These are phyloP conservation scores for Belonocnema kinseyi DNA, from an alignment of 1,140 invertebrate genomes.

Conservation along the genomic window DNA sequence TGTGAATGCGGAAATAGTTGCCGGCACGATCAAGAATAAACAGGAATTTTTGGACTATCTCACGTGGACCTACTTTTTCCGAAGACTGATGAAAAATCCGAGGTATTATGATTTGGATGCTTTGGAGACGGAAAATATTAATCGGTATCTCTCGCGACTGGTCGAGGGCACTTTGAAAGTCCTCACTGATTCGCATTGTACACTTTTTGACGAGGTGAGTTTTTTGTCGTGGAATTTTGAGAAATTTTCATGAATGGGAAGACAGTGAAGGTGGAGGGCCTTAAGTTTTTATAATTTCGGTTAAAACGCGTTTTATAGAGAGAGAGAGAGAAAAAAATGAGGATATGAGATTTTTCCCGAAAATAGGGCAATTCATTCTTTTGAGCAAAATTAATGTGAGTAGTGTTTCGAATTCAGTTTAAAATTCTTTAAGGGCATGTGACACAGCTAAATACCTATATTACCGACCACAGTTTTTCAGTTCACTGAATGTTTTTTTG, in stretches of 20 bases:
- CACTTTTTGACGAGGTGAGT: conserved; percentile 79
- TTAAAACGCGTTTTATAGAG: no score
- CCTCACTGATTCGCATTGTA: conserved; percentile 86
- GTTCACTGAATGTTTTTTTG: no score
- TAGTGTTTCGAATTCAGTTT: no score
- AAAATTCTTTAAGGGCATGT: no score
- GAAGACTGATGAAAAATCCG: conserved; percentile 95
- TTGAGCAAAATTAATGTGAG: no score
- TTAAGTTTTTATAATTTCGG: no score
- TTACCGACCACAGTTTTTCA: no score
- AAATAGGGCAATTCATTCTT: no score
- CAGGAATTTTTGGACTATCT: conserved; percentile 98
- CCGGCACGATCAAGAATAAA: conserved; percentile 94
- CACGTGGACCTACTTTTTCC: conserved; percentile 99
- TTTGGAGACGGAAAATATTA: conserved; percentile 84
- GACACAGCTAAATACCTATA: no score
- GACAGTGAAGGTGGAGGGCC: no score
- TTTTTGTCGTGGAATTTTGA: not conserved
- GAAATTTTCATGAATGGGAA: not conserved
- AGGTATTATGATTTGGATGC: conserved; percentile 91
- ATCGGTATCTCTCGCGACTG: conserved; percentile 83
- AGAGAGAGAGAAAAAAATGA: no score
- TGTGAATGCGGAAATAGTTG: conserved; percentile 97
- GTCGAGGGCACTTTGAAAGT: conserved; percentile 87
- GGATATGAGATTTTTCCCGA: no score